Evolutionary conservation across 92 coral and sea anemone species (phyloP).

Genomic region (Heteractis magnifica): DNA sequence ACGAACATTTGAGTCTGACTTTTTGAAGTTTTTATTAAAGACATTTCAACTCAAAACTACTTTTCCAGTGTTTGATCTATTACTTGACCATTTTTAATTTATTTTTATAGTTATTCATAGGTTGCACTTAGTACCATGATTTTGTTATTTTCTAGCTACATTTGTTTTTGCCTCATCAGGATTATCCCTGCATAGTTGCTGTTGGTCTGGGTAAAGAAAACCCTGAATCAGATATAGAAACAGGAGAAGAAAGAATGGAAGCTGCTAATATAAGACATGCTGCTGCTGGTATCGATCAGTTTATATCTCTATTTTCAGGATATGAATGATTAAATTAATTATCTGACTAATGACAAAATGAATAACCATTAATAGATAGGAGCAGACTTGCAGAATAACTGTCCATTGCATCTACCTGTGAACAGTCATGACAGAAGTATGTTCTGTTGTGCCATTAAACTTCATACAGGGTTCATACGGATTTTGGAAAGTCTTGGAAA

Average conservation of each 20-base stretch:
- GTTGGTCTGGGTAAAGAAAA: conserved; percentile 80
- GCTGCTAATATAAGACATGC: conserved; percentile 77
- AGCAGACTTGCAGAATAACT: too few relatives aligned
- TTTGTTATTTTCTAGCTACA: background rate
- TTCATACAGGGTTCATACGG: too few relatives aligned
- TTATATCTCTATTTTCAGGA: background rate
- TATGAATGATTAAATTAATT: background rate
- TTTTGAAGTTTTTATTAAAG: too few relatives aligned
- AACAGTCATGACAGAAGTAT: too few relatives aligned
- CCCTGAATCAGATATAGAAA: conserved; percentile 50
- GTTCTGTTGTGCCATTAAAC: too few relatives aligned
- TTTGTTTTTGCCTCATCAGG: conserved; percentile 33
- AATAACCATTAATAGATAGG: too few relatives aligned
- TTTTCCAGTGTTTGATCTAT: background rate
- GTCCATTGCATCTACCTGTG: too few relatives aligned
- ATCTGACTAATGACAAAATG: too few relatives aligned
- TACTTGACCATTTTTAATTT: background rate
- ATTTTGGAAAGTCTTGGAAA: too few relatives aligned
- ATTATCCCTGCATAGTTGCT: conserved; percentile 90
- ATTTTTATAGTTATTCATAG: background rate
- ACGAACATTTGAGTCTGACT: too few relatives aligned
- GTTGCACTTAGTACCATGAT: too few relatives aligned
- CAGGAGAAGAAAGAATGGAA: conserved; percentile 71
- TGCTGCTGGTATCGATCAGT: conserved; percentile 66
- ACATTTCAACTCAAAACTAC: too few relatives aligned